These are phyloP conservation scores for Wiebesia pumilae DNA, from an alignment of 1,140 invertebrate genomes.

Conservation along the genomic window DNA sequence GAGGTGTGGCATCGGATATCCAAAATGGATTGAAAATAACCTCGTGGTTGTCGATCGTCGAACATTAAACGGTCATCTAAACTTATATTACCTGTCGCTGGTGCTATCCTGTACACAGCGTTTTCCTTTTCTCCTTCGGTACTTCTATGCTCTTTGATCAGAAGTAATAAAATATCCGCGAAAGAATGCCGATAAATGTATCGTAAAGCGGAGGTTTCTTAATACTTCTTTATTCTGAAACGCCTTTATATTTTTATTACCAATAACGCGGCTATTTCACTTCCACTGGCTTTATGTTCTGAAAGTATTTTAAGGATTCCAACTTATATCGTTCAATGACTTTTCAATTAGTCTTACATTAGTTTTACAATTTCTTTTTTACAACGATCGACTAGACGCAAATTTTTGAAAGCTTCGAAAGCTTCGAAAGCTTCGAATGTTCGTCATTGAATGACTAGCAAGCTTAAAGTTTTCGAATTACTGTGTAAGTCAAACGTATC, in stretches of 20 bases:
- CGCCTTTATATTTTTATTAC: constrained; percentile 28
- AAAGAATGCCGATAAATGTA: constrained; percentile 36
- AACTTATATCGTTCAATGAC: background rate
- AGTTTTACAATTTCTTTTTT: background rate
- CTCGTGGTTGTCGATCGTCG: background rate
- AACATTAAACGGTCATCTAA: constrained; percentile 36
- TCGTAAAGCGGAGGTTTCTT: constrained; percentile 34
- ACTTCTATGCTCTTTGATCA: constrained; percentile 14
- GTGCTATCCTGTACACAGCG: background rate
- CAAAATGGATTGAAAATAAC: constrained; percentile 48
- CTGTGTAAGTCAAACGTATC: too few relatives aligned
- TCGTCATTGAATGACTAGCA: too few relatives aligned
- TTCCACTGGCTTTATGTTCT: background rate
- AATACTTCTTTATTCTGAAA: constrained; percentile 3
- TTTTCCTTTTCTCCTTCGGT: background rate
- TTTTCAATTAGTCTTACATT: background rate
- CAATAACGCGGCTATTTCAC: background rate
- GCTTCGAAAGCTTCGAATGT: too few relatives aligned
- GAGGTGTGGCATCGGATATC: constrained; percentile 21
- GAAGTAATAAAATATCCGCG: constrained; percentile 26
- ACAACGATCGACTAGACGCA: background rate
- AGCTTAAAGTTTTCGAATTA: too few relatives aligned
- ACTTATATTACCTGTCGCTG: constrained; percentile 19
- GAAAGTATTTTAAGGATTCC: constrained; percentile 21
- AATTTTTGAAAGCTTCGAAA: background rate